A percentile compares a stretch with the other conserved stretches of the same genome.
Evolutionary conservation across 2,888 invertebrate species (phyloP).

Genomic region (Atethmia centrago): DNA sequence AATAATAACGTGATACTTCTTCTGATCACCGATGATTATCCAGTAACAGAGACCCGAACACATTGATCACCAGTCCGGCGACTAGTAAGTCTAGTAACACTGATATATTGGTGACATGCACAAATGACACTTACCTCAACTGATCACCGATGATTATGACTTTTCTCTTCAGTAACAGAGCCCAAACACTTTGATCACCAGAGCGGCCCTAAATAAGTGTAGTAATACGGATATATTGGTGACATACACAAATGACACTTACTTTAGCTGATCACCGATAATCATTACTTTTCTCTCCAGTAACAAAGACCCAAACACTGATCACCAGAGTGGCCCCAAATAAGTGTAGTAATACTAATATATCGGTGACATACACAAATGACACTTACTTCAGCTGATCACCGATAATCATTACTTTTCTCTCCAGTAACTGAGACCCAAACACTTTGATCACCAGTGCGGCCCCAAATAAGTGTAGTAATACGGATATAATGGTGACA

Average conservation of each 20-base stretch:
- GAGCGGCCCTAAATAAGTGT: conserved; percentile 91
- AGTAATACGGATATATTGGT: conserved; percentile 92
- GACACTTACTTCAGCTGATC: conserved; percentile 92
- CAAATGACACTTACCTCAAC: conserved; percentile 89
- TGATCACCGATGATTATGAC: conserved; percentile 93
- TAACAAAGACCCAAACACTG: conserved; percentile 93
- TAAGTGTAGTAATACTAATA: conserved; percentile 91
- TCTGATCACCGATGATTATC: conserved; percentile 94
- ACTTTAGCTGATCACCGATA: conserved; percentile 93
- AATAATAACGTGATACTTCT: no score
- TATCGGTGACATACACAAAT: no score
- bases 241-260: no score
- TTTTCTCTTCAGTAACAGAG: conserved; percentile 94
- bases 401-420: conserved; percentile 94
- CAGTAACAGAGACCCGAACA: conserved; percentile 94
- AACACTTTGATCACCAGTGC: conserved; percentile 93
- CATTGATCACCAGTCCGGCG: conserved; percentile 92
- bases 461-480: conserved; percentile 91
- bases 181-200: conserved; percentile 94
- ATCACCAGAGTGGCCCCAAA: conserved; percentile 92
- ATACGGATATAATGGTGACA: no score
- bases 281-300: conserved; percentile 91
- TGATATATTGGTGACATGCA: no score
- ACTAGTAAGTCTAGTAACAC: conserved; percentile 91
- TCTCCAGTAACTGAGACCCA: conserved; percentile 93